phyloP scores from a whole-genome alignment of 1,140 invertebrate species.

The Bombus huntii region DNA sequence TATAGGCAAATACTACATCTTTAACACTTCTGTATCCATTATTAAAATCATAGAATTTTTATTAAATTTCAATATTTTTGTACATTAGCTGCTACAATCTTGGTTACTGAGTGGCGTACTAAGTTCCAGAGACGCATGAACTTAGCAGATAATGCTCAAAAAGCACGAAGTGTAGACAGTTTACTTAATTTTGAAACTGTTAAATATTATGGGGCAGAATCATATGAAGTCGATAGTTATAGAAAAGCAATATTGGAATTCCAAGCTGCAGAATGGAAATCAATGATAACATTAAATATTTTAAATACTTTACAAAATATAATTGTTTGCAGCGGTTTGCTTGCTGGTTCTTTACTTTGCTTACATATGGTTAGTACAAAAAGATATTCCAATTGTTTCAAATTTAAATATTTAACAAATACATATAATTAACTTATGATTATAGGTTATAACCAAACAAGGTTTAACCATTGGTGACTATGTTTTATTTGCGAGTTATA shows the following conservation, averaged over 20 bases:
- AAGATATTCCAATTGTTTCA: background rate
- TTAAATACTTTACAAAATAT: constrained; percentile 95
- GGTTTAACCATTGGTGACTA: constrained; percentile 96
- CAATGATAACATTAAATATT: constrained; percentile 92
- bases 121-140: constrained; percentile 97
- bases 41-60: background rate
- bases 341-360: constrained; percentile 94
- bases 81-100: constrained; percentile 89
- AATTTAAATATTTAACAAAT: background rate
- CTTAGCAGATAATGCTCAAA: constrained; percentile 94
- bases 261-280: constrained; percentile 95
- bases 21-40: background rate
- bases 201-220: constrained; percentile 97
- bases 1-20: constrained; percentile 87
- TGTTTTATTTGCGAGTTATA: constrained; percentile 96
- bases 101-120: constrained; percentile 97
- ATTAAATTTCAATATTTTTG: constrained; percentile 13
- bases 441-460: constrained; percentile 84
- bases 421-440: background rate
- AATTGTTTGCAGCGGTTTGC: constrained; percentile 92
- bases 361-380: constrained; percentile 87
- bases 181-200: constrained; percentile 98
- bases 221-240: constrained; percentile 94
- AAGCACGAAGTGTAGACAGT: constrained; percentile 97
- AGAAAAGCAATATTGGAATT: constrained; percentile 90